Evolutionary conservation across 2,797 vertebrate species (phyloP), one percentile per base, ranked within the genome.

Genomic region (Sebastes dallii): DNA sequence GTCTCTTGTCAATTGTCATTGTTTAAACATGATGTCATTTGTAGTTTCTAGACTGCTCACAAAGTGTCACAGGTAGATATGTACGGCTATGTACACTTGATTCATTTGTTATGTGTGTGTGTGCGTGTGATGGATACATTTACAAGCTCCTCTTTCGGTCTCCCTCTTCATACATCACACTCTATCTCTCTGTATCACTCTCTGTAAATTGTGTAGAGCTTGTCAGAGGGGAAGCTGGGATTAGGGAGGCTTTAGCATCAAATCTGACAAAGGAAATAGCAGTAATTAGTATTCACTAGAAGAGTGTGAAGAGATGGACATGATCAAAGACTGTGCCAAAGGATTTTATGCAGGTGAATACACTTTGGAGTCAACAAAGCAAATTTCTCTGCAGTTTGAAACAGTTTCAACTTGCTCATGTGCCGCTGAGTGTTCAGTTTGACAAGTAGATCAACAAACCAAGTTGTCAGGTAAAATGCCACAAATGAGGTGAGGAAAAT

Each of bases 181-280:
- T 73, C 74, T 32, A 52, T 83, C 55, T 27, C 61, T 80, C 72
- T 68, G 58, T 71, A 66, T 74, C 54, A 32, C 30, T 66, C 60
- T 66, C 59, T 65, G 54, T 77, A 66, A 82, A 81, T 77, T 85
- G 84, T 88, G 77, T 80, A 66, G 61, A 83, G 85, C 67, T 86
- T 89, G 85, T 86, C 80, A 83, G 72, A 79, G 39, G 39, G 78
- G 71, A 83, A 77, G 25, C 76, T 64, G 78, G 84, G 84, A 92
- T 92, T 89, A 88, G 58, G 62, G 62, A 78, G 77, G 86, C 78
- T 88, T 90, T 81, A 77, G 80, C 70, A 75, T 91, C 80, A 87
- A 74, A 84, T 87, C 86, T 84, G 88, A 90, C 86, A 83, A 86
- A 88, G 81, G 88, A 88, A 87, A 89, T 82, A 72, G 52, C 52